These are phyloP conservation scores for Dyspetes luteomarginatus DNA, from an alignment of 2,888 invertebrate genomes.

Conservation along the genomic window DNA sequence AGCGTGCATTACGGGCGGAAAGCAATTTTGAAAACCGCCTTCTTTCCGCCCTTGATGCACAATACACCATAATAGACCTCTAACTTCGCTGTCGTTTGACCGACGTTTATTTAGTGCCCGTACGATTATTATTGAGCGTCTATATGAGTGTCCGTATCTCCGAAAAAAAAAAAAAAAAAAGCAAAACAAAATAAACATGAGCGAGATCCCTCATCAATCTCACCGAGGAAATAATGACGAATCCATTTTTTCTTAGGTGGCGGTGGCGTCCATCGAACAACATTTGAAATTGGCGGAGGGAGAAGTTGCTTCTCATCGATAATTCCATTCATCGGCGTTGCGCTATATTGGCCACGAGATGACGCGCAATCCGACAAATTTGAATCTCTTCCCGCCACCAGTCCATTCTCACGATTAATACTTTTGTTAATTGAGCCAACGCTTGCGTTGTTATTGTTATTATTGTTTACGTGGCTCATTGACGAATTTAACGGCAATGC, in stretches of 20 bases:
- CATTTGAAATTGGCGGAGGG: slow-evolving; percentile 41
- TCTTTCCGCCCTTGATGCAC: too few species aligned
- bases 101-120: too few species aligned
- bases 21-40: too few species aligned
- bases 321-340: slow-evolving; percentile 71
- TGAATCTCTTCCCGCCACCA: slow-evolving; percentile 36
- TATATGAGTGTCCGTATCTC: too few species aligned
- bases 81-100: too few species aligned
- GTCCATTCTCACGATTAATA: too few species aligned
- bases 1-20: too few species aligned
- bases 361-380: slow-evolving; percentile 24
- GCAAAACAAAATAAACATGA: too few species aligned
- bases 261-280: slow-evolving; percentile 83
- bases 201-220: slow-evolving; percentile 57
- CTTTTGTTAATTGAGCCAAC: background rate
- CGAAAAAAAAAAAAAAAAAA: too few species aligned
- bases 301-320: slow-evolving; percentile 68
- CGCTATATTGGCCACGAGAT: background rate
- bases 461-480: slow-evolving; percentile 62
- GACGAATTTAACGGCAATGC: slow-evolving; percentile 59
- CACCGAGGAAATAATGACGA: slow-evolving; percentile 87
- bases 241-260: slow-evolving; percentile 91
- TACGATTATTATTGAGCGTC: too few species aligned
- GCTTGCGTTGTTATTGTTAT: slow-evolving; percentile 10
- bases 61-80: too few species aligned